Evolutionary conservation across 2,888 invertebrate species (phyloP).

Genomic region (Exocentrus adspersus): DNA sequence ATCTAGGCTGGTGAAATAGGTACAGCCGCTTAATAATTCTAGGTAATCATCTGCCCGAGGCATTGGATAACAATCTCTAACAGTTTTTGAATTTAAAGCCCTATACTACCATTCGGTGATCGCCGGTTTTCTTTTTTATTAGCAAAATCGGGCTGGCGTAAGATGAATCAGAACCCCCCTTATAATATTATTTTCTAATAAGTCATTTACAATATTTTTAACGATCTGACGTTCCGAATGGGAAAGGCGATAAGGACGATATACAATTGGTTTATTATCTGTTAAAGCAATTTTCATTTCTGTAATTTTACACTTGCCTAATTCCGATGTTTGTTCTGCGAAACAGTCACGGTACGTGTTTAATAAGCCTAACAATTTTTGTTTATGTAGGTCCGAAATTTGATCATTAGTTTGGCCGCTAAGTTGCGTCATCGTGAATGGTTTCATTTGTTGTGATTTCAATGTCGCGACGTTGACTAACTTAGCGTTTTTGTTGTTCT

Average conservation of each 20-base stretch:
- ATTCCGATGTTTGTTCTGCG: neutral
- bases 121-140: constrained; percentile 18
- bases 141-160: constrained; percentile 20
- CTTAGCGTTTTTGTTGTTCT: neutral
- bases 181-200: neutral
- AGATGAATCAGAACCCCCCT: constrained; percentile 20
- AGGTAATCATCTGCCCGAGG: constrained; percentile 29
- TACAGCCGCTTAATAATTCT: neutral
- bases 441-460: neutral
- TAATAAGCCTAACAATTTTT: neutral
- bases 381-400: neutral
- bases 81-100: constrained; percentile 26
- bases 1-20: constrained; percentile 39
- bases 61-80: constrained; percentile 28
- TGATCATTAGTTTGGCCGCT: neutral
- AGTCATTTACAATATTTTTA: neutral
- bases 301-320: neutral
- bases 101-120: constrained; percentile 21
- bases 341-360: neutral
- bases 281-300: neutral
- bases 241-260: constrained; percentile 7
- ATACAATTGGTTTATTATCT: constrained; percentile 7
- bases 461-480: neutral
- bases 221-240: constrained; percentile 1
- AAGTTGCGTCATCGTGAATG: neutral